phyloP scores from a whole-genome alignment of 2,113 vertebrate genomes.

The Strix uralensis region DNA sequence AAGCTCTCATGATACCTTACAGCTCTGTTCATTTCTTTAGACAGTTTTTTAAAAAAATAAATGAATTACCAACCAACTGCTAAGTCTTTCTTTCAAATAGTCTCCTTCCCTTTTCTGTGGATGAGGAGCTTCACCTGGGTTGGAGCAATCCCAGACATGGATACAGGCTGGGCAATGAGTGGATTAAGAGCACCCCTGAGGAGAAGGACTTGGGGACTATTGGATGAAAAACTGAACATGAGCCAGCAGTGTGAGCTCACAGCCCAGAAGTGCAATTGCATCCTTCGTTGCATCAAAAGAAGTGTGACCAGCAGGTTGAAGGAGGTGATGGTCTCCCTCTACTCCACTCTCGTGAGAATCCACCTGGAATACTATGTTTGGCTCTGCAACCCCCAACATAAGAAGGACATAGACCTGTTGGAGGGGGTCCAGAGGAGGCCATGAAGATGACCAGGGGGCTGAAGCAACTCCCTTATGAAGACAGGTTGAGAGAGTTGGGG shows the following conservation, averaged over 20 bases:
- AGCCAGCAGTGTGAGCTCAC: accelerated
- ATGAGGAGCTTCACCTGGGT: not conserved
- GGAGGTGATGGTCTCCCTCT: not conserved
- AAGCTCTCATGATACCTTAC: not conserved
- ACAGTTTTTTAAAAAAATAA: not conserved
- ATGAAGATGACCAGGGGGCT: not conserved
- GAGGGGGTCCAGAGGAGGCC: not conserved
- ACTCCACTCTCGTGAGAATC: not conserved
- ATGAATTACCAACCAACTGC: not conserved
- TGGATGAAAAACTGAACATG: not conserved
- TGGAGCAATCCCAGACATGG: not conserved
- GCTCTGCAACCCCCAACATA: not conserved
- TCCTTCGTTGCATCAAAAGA: not conserved
- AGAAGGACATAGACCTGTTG: not conserved
- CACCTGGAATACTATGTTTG: not conserved
- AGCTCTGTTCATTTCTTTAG: not conserved
- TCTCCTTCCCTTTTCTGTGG: not conserved
- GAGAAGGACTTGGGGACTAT: not conserved
- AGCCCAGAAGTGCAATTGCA: not conserved
- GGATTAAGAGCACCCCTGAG: too few species aligned
- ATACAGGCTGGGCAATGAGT: not conserved
- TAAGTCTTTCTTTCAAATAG: not conserved
- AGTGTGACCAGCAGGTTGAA: accelerated
- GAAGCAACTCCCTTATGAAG: not conserved
- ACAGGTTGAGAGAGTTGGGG: not conserved